A percentile compares a stretch with the other conserved stretches of the same genome.
phyloP scores from a whole-genome alignment of 2,113 vertebrate species.

The Oncorhynchus kisutch region DNA sequence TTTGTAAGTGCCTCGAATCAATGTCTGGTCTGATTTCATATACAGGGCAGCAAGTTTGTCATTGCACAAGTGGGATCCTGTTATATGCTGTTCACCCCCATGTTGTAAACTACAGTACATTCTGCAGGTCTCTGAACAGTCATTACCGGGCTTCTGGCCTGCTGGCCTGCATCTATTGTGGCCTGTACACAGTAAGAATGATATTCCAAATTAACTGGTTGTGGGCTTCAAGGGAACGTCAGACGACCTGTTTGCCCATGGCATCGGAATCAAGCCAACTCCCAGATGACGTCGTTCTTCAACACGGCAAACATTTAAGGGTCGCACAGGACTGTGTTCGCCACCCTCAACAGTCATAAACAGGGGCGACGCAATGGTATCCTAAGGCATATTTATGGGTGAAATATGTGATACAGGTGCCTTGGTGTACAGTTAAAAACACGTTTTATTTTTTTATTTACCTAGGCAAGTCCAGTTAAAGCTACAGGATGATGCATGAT shows the following conservation, averaged over 20 bases:
- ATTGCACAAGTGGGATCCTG: not conserved
- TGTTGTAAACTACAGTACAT: not conserved
- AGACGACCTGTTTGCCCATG: constrained; percentile 47
- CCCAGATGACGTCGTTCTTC: constrained; percentile 30
- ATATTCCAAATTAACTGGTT: constrained; percentile 62
- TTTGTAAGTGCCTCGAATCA: no score
- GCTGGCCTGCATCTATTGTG: constrained; percentile 38
- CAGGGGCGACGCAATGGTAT: no score
- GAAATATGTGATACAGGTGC: constrained; percentile 9
- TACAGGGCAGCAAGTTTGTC: not conserved
- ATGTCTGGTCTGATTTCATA: not conserved
- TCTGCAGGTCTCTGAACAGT: constrained; percentile 37
- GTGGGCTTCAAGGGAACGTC: constrained; percentile 51
- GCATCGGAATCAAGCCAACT: constrained; percentile 26
- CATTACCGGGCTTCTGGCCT: constrained; percentile 41
- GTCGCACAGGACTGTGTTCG: not conserved
- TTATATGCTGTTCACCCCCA: not conserved
- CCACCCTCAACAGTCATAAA: no score
- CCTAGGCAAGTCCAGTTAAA: constrained; percentile 3
- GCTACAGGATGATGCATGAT: not conserved
- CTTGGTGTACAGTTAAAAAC: constrained; percentile 17
- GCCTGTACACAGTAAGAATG: constrained; percentile 38
- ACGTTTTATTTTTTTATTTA: no score
- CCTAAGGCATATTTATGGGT: constrained; percentile 44
- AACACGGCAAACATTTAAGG: constrained; percentile 34